Evolutionary conservation across 2,113 vertebrate genomes (phyloP), one percentile per base, ranked within the genome.

Genomic region (Hucho hucho): DNA sequence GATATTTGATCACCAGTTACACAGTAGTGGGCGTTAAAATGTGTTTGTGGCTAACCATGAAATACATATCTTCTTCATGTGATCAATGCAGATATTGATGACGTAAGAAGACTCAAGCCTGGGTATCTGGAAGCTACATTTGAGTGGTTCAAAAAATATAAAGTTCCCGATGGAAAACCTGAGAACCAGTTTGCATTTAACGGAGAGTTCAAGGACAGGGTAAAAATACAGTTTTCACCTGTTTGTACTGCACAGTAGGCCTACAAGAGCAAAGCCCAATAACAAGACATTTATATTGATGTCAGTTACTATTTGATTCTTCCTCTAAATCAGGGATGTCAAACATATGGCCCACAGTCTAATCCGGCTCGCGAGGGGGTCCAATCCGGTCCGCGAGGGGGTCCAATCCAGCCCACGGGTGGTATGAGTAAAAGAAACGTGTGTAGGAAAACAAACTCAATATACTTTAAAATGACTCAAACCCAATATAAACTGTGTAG

Each of bases 101-200:
- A 99, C 74, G 95, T 99, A 72, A 87, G 89, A 77, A 92, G 93
- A 66, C 87, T 97, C 89, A 98, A 97, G 83, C 98, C 98, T 43
- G 96, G 95, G 11, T 98, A 97, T 80, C 93, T 99, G 61, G 95
- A 98, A 88, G 94, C 96, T 56, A 97, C 98, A 0, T 94, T 98
- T 58, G 95, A 98, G 89, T 99, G 98, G 98, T 99, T 99, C 89
- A 95, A 90, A 87, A 93, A 91, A 72, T 99, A 99, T 93, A 99
- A 99, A 89, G 94, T 99, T 74, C 98, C 98, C 14, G 98, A 99
- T 56, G 98, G 97, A 56, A 99, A 99, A 88, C 96, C 97, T 70
- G 96, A 99, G 88, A 99, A 99, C 87, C 79, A 92, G 74, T 99
- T 99, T 90, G 96, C 97, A 64, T 99, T 99, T 78, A 93, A 96